Evolutionary conservation across 2,113 vertebrate genomes (phyloP).

Genomic region (Malaclemys terrapin): DNA sequence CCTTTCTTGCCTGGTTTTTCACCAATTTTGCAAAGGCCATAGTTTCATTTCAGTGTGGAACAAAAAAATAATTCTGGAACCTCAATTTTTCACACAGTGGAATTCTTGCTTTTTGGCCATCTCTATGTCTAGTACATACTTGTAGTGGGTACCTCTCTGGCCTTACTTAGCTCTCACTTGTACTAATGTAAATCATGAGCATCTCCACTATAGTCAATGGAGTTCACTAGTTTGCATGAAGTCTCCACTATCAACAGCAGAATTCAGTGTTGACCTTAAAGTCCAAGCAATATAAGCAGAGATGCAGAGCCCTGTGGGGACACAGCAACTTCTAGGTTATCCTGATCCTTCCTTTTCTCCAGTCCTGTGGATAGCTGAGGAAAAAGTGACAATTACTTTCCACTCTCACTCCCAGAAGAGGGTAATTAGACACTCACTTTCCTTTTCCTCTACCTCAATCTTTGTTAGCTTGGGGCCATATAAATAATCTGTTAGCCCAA

Average conservation of each 20-base stretch:
- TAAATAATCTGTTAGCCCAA: background rate
- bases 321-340: background rate
- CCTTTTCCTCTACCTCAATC: background rate
- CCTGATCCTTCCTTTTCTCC: background rate
- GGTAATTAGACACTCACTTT: background rate
- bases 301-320: background rate
- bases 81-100: background rate
- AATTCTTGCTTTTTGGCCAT: background rate
- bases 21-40: background rate
- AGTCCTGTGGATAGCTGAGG: background rate
- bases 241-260: background rate
- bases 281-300: background rate
- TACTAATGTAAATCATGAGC: background rate
- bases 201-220: background rate
- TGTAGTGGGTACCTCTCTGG: background rate
- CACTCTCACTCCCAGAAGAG: too few species aligned
- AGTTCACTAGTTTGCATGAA: background rate
- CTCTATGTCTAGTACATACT: background rate
- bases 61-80: too few species aligned
- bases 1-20: background rate
- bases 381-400: background rate
- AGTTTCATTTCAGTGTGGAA: background rate
- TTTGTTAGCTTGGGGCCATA: accelerated
- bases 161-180: background rate
- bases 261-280: background rate